A percentile compares a stretch with the other conserved stretches of the same genome.
phyloP scores from a whole-genome alignment of 2,113 vertebrate genomes.

The Physeter macrocephalus region DNA sequence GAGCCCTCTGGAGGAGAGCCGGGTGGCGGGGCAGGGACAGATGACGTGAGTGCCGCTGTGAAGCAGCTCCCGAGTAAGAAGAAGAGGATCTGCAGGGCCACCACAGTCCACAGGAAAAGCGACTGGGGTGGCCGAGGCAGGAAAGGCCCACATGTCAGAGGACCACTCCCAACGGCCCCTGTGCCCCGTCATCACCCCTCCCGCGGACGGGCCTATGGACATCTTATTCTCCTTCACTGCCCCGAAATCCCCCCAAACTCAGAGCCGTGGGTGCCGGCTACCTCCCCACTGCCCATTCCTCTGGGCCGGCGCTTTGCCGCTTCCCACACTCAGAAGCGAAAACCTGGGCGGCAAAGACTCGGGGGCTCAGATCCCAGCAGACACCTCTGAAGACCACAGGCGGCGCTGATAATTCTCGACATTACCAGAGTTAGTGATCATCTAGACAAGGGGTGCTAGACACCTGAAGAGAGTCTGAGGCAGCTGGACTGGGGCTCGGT shows the following conservation, averaged over 20 bases:
- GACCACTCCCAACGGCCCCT: accelerated
- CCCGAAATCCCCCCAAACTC: background rate
- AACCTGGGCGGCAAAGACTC: background rate
- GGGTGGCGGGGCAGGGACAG: constrained; percentile 41
- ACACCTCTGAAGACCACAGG: background rate
- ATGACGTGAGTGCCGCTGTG: background rate
- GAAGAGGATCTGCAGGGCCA: background rate
- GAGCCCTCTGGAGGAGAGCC: constrained; percentile 58
- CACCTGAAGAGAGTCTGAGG: background rate
- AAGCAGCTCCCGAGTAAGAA: constrained; percentile 34
- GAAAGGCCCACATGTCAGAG: accelerated
- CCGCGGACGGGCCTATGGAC: background rate
- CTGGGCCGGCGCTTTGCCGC: background rate
- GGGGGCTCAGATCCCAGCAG: accelerated
- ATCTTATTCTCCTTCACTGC: background rate
- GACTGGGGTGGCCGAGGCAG: accelerated
- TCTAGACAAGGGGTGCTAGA: background rate
- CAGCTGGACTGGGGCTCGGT: accelerated
- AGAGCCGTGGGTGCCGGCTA: background rate
- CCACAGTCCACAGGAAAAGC: background rate
- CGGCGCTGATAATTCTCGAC: background rate
- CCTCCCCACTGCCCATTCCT: background rate
- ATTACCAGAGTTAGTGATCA: background rate
- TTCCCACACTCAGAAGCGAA: background rate
- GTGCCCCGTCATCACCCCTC: accelerated